Conservation (phyloP, 2,113 vertebrate species). For the Uria lomvia region DNA sequence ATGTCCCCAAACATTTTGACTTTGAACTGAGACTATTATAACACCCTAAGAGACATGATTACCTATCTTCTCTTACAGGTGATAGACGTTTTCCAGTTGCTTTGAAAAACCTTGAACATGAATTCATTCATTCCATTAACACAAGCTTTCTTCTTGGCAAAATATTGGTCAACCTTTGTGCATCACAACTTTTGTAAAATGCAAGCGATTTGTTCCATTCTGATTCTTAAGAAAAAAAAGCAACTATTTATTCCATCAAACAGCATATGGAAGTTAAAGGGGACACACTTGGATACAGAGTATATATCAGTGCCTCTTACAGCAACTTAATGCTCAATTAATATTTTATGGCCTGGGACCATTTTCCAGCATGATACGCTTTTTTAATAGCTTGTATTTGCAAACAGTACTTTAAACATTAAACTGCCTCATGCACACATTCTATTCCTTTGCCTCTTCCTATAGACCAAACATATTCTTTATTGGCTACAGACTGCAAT, state of each 20-base stretch:
- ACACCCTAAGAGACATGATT: not conserved
- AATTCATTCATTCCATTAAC: not conserved
- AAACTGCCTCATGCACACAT: not conserved
- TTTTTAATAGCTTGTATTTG: constrained; percentile 28
- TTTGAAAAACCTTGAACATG: not conserved
- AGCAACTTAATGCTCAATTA: not conserved
- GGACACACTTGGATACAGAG: not conserved
- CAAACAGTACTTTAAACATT: constrained; percentile 28
- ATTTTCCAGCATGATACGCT: not conserved
- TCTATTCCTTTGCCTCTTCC: not conserved
- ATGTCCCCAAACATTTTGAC: not conserved
- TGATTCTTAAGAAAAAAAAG: not conserved
- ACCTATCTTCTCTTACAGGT: not conserved
- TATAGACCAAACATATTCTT: not conserved
- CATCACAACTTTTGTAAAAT: not conserved
- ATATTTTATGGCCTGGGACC: constrained; percentile 34
- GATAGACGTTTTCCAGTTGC: not conserved
- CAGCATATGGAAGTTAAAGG: not conserved
- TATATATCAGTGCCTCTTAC: constrained; percentile 15
- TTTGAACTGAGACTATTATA: not conserved
- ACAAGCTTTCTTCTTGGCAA: not conserved
- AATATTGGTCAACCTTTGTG: not conserved
- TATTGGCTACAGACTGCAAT: not conserved
- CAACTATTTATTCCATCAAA: not conserved
- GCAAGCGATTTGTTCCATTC: not conserved